Evolutionary conservation across 2,113 vertebrate species (phyloP).

Genomic region (Pheucticus melanocephalus): DNA sequence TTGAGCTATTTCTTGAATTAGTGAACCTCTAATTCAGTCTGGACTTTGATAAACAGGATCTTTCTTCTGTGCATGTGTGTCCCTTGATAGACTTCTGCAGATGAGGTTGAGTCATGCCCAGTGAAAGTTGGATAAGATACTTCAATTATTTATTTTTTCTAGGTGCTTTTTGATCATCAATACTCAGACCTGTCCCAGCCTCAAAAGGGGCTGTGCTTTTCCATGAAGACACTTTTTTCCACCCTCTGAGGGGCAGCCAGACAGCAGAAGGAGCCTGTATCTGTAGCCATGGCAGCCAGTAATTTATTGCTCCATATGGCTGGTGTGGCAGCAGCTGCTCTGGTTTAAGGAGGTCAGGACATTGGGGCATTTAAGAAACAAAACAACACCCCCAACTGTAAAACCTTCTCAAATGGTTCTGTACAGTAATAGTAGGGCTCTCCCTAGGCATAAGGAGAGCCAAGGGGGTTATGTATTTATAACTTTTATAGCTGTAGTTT

Average conservation of each 20-base stretch:
- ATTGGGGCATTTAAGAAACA: conserved; percentile 25
- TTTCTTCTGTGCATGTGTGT: neutral
- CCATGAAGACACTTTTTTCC: neutral
- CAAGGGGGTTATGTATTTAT: neutral
- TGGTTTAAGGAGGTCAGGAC: conserved; percentile 51
- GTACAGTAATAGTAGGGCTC: neutral
- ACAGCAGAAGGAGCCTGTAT: conserved; percentile 46
- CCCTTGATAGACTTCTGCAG: neutral
- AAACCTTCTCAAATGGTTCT: neutral
- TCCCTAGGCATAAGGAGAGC: neutral
- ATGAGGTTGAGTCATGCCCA: neutral
- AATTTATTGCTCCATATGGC: conserved; percentile 67
- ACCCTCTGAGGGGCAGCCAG: conserved; percentile 21
- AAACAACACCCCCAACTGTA: neutral
- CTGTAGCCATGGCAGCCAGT: conserved; percentile 64
- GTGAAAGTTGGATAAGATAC: neutral
- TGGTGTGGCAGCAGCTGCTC: conserved; percentile 65
- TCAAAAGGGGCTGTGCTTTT: neutral
- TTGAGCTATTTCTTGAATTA: neutral
- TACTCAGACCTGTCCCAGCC: neutral
- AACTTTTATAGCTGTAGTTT: neutral
- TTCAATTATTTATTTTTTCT: neutral
- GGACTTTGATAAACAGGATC: neutral
- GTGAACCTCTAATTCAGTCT: neutral
- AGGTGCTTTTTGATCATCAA: neutral